Evolutionary conservation across 2,113 vertebrate genomes (phyloP), one percentile per base, ranked within the genome.

Genomic region (Nycticorax nycticorax): DNA sequence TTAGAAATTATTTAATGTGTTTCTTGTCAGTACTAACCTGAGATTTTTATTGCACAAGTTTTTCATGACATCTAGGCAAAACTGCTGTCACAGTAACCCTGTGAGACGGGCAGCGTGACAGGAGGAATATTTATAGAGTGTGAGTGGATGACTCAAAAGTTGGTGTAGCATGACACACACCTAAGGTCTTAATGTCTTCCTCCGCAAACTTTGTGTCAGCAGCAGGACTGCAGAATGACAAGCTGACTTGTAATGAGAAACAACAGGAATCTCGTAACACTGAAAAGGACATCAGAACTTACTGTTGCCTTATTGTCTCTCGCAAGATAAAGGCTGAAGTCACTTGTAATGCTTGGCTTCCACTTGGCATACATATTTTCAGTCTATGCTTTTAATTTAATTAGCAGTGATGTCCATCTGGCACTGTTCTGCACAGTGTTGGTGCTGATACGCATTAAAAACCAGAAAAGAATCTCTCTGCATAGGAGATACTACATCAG

Each of bases 401-500:
- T 67, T 48, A 33, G 12, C n/a, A 56, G 83, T 45, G 10, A 33
- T 50, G 41, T 6, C 32, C 50, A 14, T 35, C 56, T 43, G 62
- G 62, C 50, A 19, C 27, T 6, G 2, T 16, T 50, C 67, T 79
- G 62, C 45, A n/a, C 27, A 53, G 27, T 1, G 0, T 28, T n/a
- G 17, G 10, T 7, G 10, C 33, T 47, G 55, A 55, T 6, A 28
- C 2, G 47, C 39, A 15, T 22, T 14, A 33, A 11, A 26, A 43
- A 62, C 3, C 57, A 64, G 41, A 9, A 66, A 27, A 50, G 30
- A 18, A 66, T n/a, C 30, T 59, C 28, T 45, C 43, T 59, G 56
- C 39, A 26, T 8, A 55, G 74, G 43, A 30, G 24, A 76, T 37
- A 23, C 30, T 28, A 21, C 2, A 0, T 1, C 32, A 48, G 56